phyloP scores from a whole-genome alignment of 2,888 invertebrate species.

The Melanotus villosus region DNA sequence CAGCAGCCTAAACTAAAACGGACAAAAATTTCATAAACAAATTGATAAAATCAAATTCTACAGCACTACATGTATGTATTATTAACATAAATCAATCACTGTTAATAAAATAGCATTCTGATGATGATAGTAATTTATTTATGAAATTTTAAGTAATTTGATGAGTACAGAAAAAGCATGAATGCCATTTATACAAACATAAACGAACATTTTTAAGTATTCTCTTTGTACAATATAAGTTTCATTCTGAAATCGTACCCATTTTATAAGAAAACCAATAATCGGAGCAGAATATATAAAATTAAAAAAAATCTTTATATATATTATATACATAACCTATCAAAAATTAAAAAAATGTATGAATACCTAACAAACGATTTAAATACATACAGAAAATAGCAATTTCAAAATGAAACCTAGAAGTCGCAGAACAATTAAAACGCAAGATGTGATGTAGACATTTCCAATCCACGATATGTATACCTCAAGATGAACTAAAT shows the following conservation, averaged over 20 bases:
- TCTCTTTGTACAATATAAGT: constrained; percentile 54
- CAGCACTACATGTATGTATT: neutral
- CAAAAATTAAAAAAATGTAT: constrained; percentile 42
- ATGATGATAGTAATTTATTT: constrained; percentile 34
- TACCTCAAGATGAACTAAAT: constrained; percentile 58
- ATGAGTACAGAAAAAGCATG: constrained; percentile 45
- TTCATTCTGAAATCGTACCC: constrained; percentile 53
- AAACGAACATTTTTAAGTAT: constrained; percentile 51
- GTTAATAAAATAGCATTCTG: constrained; percentile 19
- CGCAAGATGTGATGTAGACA: constrained; percentile 56
- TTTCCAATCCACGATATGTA: constrained; percentile 59
- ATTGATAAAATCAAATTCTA: constrained; percentile 13
- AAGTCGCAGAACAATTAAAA: constrained; percentile 36
- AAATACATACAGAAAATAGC: constrained; percentile 33
- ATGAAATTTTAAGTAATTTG: constrained; percentile 37
- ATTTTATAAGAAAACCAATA: constrained; percentile 6
- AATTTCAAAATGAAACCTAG: constrained; percentile 53
- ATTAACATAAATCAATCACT: neutral
- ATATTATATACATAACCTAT: constrained; percentile 46
- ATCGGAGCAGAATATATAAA: constrained; percentile 13
- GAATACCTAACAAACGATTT: constrained; percentile 34
- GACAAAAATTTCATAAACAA: constrained; percentile 42
- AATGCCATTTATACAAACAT: constrained; percentile 51
- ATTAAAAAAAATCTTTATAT: constrained; percentile 19
- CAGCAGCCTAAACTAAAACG: constrained; percentile 40